Conservation (phyloP, 1,140 invertebrate genomes). For the Rhopalosiphum padi region DNA sequence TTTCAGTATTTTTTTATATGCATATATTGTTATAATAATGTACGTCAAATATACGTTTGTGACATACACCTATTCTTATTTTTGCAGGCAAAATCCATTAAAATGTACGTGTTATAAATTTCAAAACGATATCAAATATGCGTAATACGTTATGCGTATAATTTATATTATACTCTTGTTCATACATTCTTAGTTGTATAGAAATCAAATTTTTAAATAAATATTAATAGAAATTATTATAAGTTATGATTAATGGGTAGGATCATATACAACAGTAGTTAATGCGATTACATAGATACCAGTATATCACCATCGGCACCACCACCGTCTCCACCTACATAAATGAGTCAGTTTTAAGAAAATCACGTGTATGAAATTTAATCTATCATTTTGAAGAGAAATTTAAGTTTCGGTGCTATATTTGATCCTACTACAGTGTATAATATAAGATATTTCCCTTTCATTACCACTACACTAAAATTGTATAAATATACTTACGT, state of each 20-base stretch:
- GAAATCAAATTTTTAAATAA: background rate
- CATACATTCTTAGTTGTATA: background rate
- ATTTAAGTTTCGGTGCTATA: background rate
- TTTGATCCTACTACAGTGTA: too few relatives aligned
- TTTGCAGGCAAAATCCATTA: background rate
- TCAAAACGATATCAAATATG: background rate
- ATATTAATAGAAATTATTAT: background rate
- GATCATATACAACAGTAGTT: too few relatives aligned
- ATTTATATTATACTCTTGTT: background rate
- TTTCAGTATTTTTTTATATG: background rate
- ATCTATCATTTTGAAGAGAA: background rate
- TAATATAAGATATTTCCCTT: background rate
- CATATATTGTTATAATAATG: too few relatives aligned
- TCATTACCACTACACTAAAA: background rate
- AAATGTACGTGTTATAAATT: background rate
- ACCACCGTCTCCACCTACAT: too few relatives aligned
- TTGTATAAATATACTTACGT: background rate
- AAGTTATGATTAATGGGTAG: background rate
- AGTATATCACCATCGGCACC: too few relatives aligned
- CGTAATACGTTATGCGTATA: background rate
- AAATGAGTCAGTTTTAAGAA: too few relatives aligned
- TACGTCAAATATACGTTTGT: background rate
- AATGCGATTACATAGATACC: too few relatives aligned
- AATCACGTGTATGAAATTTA: background rate
- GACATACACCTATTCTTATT: background rate